phyloP scores from a whole-genome alignment of 2,797 vertebrate species.

The Macropodus opercularis region DNA sequence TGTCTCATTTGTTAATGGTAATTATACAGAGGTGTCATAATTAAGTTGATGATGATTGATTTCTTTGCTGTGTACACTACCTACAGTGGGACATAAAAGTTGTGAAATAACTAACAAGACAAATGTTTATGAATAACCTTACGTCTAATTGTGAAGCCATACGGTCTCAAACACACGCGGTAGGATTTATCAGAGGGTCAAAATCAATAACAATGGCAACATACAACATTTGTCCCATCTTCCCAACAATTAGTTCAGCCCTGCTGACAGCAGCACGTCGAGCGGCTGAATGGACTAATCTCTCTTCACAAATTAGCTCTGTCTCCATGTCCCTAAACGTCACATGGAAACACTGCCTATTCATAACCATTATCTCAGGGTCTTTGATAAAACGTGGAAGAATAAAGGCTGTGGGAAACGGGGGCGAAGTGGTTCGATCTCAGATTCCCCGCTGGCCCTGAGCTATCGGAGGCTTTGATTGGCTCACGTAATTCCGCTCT shows the following conservation, averaged over 20 bases:
- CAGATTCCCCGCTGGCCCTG: conserved; percentile 74
- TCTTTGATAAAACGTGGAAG: conserved; percentile 19
- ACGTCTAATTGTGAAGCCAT: conserved; percentile 4
- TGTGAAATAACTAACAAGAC: neutral
- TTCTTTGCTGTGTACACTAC: neutral
- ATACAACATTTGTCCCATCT: conserved; percentile 54
- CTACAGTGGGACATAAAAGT: neutral
- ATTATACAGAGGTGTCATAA: conserved; percentile 33
- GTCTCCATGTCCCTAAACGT: conserved; percentile 59
- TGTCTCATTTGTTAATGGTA: conserved; percentile 33
- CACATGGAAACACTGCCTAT: conserved; percentile 35
- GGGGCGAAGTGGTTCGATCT: conserved; percentile 55
- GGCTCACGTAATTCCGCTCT: conserved; percentile 84
- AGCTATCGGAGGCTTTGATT: conserved; percentile 86
- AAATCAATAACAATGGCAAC: conserved; percentile 53
- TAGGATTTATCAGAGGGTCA: conserved; percentile 32
- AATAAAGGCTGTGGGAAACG: conserved; percentile 40
- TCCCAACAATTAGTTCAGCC: conserved; percentile 66
- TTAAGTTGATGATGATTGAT: conserved; percentile 19
- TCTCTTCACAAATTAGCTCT: conserved; percentile 62
- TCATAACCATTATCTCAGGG: conserved; percentile 53
- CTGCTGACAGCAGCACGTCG: conserved; percentile 38
- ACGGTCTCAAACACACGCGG: conserved; percentile 31
- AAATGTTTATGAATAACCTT: neutral
- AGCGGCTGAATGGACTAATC: conserved; percentile 59